Conservation (phyloP, 2,113 vertebrate genomes). For the Cyrtonyx montezumae region DNA sequence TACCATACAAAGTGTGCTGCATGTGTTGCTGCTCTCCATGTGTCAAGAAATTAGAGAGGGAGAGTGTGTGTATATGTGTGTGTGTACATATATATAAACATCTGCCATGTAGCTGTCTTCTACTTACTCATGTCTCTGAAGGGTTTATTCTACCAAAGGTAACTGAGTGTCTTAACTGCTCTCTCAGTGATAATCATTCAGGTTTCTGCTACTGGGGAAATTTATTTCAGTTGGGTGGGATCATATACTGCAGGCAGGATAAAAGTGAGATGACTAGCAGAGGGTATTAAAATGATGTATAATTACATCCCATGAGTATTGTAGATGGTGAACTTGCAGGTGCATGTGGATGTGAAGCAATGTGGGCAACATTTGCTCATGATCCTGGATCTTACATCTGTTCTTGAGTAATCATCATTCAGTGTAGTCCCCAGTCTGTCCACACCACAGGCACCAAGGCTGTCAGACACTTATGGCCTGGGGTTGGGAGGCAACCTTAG, state of each 20-base stretch:
- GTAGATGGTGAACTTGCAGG: background rate
- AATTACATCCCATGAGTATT: background rate
- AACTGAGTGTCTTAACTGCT: constrained; percentile 3
- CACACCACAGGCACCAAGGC: background rate
- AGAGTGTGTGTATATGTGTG: constrained; percentile 2
- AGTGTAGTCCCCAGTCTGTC: background rate
- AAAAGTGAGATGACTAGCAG: background rate
- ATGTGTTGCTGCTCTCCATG: constrained; percentile 45
- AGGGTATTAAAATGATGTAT: background rate
- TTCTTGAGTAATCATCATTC: background rate
- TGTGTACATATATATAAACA: constrained; percentile 57
- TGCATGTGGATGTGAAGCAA: background rate
- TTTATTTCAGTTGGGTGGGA: background rate
- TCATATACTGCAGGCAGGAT: background rate
- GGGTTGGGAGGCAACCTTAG: background rate
- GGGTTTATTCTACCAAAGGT: constrained; percentile 14
- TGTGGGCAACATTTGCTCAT: accelerated
- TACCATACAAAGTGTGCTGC: constrained; percentile 49
- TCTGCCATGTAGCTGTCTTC: constrained; percentile 56
- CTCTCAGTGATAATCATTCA: background rate
- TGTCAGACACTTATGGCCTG: background rate
- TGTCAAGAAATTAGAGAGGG: constrained; percentile 65
- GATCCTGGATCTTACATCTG: background rate
- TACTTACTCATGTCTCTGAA: constrained; percentile 24
- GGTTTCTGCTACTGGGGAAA: background rate